Conservation (phyloP, 2,888 invertebrate genomes). For the Aphidoletes aphidimyza region DNA sequence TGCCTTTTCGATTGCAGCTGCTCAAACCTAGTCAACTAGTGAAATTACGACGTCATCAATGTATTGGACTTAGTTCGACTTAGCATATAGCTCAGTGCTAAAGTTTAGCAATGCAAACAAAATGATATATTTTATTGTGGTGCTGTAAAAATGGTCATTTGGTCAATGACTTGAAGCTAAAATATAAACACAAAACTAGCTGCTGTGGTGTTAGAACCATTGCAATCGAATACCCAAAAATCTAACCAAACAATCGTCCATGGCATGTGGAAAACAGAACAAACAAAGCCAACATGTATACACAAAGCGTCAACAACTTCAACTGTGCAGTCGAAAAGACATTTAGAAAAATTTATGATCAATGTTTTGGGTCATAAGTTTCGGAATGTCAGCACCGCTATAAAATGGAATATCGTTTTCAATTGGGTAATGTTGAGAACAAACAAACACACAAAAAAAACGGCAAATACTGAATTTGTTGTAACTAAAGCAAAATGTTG, state of each 20-base stretch:
- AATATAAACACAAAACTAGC: too few species aligned
- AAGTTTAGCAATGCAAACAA: neutral
- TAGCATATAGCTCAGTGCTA: too few species aligned
- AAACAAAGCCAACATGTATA: neutral
- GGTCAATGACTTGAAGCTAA: constrained; percentile 2
- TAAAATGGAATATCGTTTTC: constrained; percentile 35
- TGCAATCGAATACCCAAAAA: too few species aligned
- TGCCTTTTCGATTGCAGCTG: neutral
- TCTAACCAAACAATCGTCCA: neutral
- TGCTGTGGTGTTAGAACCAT: too few species aligned
- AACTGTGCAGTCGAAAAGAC: too few species aligned
- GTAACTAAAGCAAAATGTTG: neutral
- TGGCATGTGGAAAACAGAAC: neutral
- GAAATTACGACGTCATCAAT: neutral
- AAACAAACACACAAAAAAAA: neutral
- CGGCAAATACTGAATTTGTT: neutral
- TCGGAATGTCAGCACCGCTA: neutral
- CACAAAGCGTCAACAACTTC: too few species aligned
- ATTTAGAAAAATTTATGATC: constrained; percentile 37
- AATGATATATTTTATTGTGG: constrained; percentile 7
- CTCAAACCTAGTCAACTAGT: neutral
- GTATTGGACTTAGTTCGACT: too few species aligned
- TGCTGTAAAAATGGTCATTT: constrained; percentile 17
- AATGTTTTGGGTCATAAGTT: constrained; percentile 42
- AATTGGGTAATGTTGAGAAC: neutral